Base-by-base conservation (phyloP, 37 sponge, comb jelly and placozoan genomes). In the Chondrosia reniformis region DNA sequence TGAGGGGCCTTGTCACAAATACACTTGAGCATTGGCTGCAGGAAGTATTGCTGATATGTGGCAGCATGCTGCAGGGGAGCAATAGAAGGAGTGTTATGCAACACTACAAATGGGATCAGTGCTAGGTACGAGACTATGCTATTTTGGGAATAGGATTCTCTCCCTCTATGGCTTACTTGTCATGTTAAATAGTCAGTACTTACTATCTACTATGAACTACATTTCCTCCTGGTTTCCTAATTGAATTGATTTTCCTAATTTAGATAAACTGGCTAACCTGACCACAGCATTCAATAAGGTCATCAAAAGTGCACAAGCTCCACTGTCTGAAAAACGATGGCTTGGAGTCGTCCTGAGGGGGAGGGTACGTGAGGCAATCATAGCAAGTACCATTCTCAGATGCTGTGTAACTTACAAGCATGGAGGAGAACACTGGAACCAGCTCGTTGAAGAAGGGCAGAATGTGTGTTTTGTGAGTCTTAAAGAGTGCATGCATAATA, bases 251-350 rank as follows among this genome's bases (percentile, higher is more conserved):
- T n/a, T n/a, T n/a, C n/a, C n/a, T n/a, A n/a, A n/a, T n/a, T n/a
- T n/a, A n/a, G n/a, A 71, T 13, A 71, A 9, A 42, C 63, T 38
- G 33, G 57, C 94, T 36, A 19, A 89, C 94, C 9, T 84, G 46
- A 72, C 94, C 83, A 34, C 90, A 90, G 84, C 81, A 99, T 63
- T 99, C 99, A 37, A 99, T 75, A 28, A 99, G 76, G 67, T 99
- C 99, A 76, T 99, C 99, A 83, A 96, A 99, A 15, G 93, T 82
- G 54, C 99, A 99, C 44, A 99, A 52, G 8, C 90, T 77, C 96
- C 94, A 96, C 78, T 96, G 96, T 42, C 82, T 88, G 63, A 96
- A 89, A 37, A 77, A 40, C 32, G 83, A 40, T 8, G 92, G 88
- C 72, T 88, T 82, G 13, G 80, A 88, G 27, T 90, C 94, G 10